Evolutionary conservation across 1,140 invertebrate species (phyloP), one percentile per base, ranked within the genome.

Genomic region (Holotrichia oblita): DNA sequence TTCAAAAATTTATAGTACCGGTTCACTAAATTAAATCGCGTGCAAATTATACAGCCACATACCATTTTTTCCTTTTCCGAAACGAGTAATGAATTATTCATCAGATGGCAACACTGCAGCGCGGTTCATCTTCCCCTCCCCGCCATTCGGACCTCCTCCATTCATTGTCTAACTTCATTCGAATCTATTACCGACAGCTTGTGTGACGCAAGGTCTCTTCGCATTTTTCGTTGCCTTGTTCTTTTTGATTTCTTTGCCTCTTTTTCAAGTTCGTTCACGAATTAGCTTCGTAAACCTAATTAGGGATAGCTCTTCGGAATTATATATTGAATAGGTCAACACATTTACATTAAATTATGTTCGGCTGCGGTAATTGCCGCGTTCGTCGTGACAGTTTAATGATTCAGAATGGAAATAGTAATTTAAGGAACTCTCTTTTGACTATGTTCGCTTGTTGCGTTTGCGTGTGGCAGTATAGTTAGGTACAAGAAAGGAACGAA

Each of bases 271-370:
- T 48, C 44, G 44, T 48, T 48, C 44, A 48, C 61, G 17, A 64
- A 64, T 64, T 27, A 64, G 22, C 17, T 64, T 64, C 61, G 61
- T 64, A 27, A 20, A 20, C 17, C 61, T 64, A 64, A 64, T 64
- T 64, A 64, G 61, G 61, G 9, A 64, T 27, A 64, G 61, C 7
- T 64, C 17, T n/a, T n/a, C n/a, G n/a, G 61, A 64, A 27, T 64
- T 17, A 17, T n/a, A n/a, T 64, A 64, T 64, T 64, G 8, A 64
- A 64, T 64, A 64, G 61, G 14, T 64, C 14, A n/a, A 0, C 17
- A 17, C 17, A 64, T 64, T 64, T 64, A 27, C 61, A 64, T 64
- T 64, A 64, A 64, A 64, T 64, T 64, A 64, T 64, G 61, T 27
- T 64, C 61, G 24, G 61, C 10, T 20, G 61, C 44, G 61, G 61